A percentile compares a stretch with the other conserved stretches of the same genome.
These are phyloP conservation scores for Oxycera nigricornis DNA, from an alignment of 2,888 invertebrate genomes.

Conservation along the genomic window DNA sequence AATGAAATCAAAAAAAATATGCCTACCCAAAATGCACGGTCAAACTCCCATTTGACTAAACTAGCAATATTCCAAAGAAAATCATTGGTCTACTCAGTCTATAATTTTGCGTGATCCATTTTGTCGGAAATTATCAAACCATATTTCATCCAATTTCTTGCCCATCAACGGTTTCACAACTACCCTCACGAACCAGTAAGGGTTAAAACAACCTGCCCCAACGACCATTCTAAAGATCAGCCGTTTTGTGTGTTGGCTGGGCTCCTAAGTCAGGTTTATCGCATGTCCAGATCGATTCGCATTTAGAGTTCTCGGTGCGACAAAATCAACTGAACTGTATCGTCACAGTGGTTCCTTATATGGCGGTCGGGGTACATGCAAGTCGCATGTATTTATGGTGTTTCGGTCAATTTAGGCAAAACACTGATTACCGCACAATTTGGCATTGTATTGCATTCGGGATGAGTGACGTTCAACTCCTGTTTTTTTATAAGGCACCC, in stretches of 20 bases:
- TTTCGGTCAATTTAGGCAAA: slow-evolving; percentile 39
- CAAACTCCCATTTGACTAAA: no score
- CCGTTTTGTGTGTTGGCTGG: no score
- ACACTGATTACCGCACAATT: slow-evolving; percentile 41
- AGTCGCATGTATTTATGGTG: slow-evolving; percentile 38
- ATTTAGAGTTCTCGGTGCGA: slow-evolving; percentile 29
- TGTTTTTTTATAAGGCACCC: background rate
- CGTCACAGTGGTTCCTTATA: slow-evolving; percentile 32
- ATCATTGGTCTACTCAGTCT: no score
- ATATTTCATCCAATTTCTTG: no score
- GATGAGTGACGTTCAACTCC: slow-evolving; percentile 34
- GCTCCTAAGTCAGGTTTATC: slow-evolving; percentile 37
- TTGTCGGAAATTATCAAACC: no score
- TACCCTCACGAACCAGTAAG: no score
- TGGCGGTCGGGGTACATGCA: slow-evolving; percentile 19
- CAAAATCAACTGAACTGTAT: slow-evolving; percentile 35
- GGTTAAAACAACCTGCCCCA: slow-evolving; percentile 5
- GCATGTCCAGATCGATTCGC: slow-evolving; percentile 21
- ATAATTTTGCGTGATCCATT: no score
- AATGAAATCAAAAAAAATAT: no score
- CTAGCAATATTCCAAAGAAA: no score
- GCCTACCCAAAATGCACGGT: no score
- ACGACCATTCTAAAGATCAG: no score
- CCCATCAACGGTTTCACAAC: no score
- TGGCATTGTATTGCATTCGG: slow-evolving; percentile 37